Evolutionary conservation across 53 echinoderm and acorn worm genomes (phyloP), one percentile per base, ranked within the genome.

Genomic region (Patiria pectinifera): DNA sequence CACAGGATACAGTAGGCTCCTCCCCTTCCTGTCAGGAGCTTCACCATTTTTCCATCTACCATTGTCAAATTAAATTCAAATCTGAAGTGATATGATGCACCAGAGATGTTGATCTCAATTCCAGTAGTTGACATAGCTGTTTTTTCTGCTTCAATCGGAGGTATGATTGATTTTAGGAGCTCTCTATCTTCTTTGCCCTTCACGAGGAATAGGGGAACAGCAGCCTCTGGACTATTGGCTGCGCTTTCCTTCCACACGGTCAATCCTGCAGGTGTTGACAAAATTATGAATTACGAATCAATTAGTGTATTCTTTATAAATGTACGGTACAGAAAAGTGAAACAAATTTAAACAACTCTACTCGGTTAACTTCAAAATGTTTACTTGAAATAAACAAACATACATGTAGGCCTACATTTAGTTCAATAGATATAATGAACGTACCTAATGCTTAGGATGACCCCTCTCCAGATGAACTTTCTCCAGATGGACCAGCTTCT

Each of bases 1-100:
- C 84, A 84, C 2, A 84, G 69, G 18, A 84, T 14, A 43, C 84
- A 84, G 43, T 26, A 84, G 18, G 84, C 84, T 13, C 84, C 84
- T 45, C 66, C 84, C 59, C 84, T 84, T 84, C 84, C 84, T 14
- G 84, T 84, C 2, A 84, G 18, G 14, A 84, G 43, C 15, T 66
- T 84, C 8, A 84, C 63, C 84, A 84, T 84, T 45, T 84, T 84
- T 4, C 84, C 84, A 44, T 84, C 84, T 2, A 84, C 66, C 84
- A 84, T 84, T 84, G 84, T 84, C 45, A 84, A 45, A 66, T 43
- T 84, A 43, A 84, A 84, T 11, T 84, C 63, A 66, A 84, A 84
- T 12, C 18, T 22, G 69, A 84, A 84, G 35, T 84, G 84, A 18
- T 62, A 43, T 63, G 62, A 15, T 84, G 35, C 63, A 63, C 69